These are phyloP conservation scores for Andrena flavipes DNA, from an alignment of 2,888 invertebrate genomes.

Conservation along the genomic window DNA sequence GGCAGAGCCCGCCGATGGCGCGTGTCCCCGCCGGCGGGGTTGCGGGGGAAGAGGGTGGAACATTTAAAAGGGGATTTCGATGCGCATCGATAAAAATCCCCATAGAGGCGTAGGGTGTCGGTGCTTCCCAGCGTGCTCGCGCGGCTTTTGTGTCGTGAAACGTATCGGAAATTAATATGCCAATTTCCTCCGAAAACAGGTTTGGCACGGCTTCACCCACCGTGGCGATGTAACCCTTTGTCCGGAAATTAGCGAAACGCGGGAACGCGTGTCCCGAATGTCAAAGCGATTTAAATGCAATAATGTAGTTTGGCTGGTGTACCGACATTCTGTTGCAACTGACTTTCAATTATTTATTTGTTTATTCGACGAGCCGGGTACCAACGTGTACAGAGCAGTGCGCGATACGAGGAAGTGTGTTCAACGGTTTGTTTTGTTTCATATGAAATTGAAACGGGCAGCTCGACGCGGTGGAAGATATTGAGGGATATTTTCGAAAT, in stretches of 20 bases:
- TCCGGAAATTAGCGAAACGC: slow-evolving; percentile 59
- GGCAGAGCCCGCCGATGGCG: slow-evolving; percentile 9
- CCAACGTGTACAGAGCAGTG: not conserved
- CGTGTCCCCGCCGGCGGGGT: not conserved
- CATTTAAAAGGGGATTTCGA: slow-evolving; percentile 34
- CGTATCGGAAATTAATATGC: slow-evolving; percentile 60
- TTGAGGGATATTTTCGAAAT: too few relatives aligned
- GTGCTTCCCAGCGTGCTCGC: slow-evolving; percentile 1
- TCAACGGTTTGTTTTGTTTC: not conserved
- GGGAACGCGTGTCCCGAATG: slow-evolving; percentile 49
- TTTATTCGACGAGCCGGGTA: slow-evolving; percentile 5
- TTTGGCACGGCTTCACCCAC: slow-evolving; percentile 20
- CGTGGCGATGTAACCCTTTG: slow-evolving; percentile 50
- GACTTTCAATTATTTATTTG: slow-evolving; percentile 29
- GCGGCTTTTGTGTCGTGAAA: slow-evolving; percentile 49
- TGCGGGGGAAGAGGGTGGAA: not conserved
- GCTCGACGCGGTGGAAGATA: too few relatives aligned
- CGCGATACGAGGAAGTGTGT: not conserved
- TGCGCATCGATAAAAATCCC: slow-evolving; percentile 48
- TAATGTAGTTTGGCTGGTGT: slow-evolving; percentile 12
- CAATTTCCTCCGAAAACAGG: slow-evolving; percentile 54
- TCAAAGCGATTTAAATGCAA: slow-evolving; percentile 59
- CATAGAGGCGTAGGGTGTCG: slow-evolving; percentile 16
- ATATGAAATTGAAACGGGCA: not conserved
- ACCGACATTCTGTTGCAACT: not conserved